Conservation (phyloP, 2,888 invertebrate species). For the Stenotaenia linearis region DNA sequence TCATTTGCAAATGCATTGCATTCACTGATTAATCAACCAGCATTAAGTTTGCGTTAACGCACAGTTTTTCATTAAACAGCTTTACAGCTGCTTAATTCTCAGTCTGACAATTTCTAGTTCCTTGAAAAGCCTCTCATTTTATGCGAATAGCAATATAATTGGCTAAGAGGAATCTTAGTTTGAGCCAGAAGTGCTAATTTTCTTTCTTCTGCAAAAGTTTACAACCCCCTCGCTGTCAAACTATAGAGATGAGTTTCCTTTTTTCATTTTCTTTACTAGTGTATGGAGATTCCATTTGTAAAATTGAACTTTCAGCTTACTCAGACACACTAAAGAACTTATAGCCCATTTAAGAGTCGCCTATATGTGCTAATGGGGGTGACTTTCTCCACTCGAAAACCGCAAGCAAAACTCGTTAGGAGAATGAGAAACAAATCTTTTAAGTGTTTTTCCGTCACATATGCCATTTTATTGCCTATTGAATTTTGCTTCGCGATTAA, state of each 20-base stretch:
- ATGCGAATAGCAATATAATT: conserved; percentile 4
- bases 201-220: conserved; percentile 5
- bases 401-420: conserved; percentile 21
- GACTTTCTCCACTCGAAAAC: conserved; percentile 3
- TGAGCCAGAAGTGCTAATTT: conserved; percentile 10
- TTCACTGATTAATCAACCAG: conserved; percentile 19
- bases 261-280: background rate
- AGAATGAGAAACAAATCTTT: conserved; percentile 20
- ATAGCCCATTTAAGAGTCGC: conserved; percentile 26
- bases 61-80: conserved; percentile 14
- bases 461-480: conserved; percentile 21
- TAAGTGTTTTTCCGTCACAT: conserved; percentile 16
- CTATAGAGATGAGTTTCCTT: background rate
- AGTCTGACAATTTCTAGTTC: conserved; percentile 4
- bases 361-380: conserved; percentile 9
- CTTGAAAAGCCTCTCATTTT: conserved; percentile 13
- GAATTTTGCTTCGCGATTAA: background rate
- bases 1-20: conserved; percentile 6
- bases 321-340: conserved; percentile 18
- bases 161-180: conserved; percentile 21
- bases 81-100: conserved; percentile 24
- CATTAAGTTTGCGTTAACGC: conserved; percentile 2
- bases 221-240: background rate
- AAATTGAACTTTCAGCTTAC: conserved; percentile 10
- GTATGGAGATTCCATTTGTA: conserved; percentile 13